Percentiles rank a stretch among this genome's conserved stretches.
These are phyloP conservation scores for Torymus auratus DNA, from an alignment of 2,888 invertebrate species.

Conservation along the genomic window DNA sequence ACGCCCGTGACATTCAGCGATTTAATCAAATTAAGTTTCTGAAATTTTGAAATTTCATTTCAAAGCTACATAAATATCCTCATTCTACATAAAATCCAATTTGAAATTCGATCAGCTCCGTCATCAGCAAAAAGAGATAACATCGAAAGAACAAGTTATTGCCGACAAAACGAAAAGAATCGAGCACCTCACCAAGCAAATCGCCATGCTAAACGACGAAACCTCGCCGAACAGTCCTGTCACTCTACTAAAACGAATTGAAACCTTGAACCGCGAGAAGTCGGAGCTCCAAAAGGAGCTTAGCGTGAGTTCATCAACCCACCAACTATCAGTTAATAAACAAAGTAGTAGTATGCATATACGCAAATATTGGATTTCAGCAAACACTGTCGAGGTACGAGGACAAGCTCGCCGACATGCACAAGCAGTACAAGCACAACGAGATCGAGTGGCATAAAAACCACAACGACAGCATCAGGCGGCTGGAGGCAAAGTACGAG, in stretches of 20 bases:
- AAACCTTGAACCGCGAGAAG: conserved; percentile 57
- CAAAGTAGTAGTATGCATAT: neutral
- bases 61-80: too few relatives aligned
- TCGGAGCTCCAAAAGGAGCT: conserved; percentile 53
- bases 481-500: conserved; percentile 64
- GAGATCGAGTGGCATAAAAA: conserved; percentile 59
- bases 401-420: conserved; percentile 59
- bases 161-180: conserved; percentile 61
- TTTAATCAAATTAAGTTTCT: too few relatives aligned
- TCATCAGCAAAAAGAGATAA: conserved; percentile 41
- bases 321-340: neutral
- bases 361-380: conserved; percentile 45
- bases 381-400: conserved; percentile 62
- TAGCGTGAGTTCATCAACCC: conserved; percentile 43
- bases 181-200: conserved; percentile 48
- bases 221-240: neutral
- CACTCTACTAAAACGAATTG: conserved; percentile 51
- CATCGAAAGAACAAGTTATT: conserved; percentile 59
- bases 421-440: conserved; percentile 51
- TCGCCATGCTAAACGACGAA: conserved; percentile 29
- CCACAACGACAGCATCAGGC: conserved; percentile 66
- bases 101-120: conserved; percentile 9
- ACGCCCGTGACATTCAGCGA: too few relatives aligned
- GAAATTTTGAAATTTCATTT: too few relatives aligned
- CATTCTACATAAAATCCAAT: too few relatives aligned